Conservation (phyloP, 2,113 vertebrate species). For the Bos indicus region DNA sequence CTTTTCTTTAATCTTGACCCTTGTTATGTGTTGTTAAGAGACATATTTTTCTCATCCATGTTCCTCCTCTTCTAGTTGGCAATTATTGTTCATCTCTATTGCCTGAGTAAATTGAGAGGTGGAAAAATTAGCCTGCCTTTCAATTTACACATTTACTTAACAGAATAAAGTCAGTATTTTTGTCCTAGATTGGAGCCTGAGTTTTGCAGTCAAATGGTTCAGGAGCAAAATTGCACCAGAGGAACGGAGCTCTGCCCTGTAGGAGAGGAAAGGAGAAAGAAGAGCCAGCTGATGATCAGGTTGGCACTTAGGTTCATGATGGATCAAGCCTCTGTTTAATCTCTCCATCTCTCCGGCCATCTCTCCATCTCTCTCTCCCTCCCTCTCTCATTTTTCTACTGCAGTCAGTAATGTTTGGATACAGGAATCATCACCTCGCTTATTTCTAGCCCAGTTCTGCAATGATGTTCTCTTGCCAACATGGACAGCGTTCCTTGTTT, state of each 20-base stretch:
- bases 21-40: not conserved
- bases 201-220: not conserved
- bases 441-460: not conserved
- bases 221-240: not conserved
- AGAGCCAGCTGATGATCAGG: not conserved
- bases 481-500: not conserved
- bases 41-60: not conserved
- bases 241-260: not conserved
- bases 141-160: not conserved
- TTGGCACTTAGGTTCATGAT: not conserved
- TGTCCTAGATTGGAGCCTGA: not conserved
- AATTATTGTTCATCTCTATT: not conserved
- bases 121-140: constrained; percentile 20
- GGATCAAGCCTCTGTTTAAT: not conserved
- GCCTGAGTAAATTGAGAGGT: not conserved
- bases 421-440: not conserved
- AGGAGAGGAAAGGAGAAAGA: not conserved
- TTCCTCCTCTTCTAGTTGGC: not conserved
- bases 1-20: not conserved
- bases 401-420: not conserved
- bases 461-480: not conserved
- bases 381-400: not conserved
- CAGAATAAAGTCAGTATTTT: not conserved
- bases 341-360: not conserved
- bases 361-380: not conserved